Evolutionary conservation across 2,797 vertebrate species (phyloP).

Genomic region (Acanthis flammea): DNA sequence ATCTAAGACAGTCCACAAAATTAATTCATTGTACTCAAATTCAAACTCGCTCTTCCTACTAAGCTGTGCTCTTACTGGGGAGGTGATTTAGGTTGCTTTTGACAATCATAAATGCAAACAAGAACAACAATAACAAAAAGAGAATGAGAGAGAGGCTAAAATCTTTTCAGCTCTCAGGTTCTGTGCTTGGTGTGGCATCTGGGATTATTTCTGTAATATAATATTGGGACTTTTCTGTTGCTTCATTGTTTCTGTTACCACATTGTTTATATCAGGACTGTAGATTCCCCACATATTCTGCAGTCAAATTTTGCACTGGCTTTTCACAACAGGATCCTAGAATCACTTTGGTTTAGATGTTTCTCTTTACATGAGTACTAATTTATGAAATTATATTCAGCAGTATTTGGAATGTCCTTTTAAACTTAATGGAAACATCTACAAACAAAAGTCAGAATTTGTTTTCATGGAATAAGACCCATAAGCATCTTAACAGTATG

Average conservation of each 20-base stretch:
- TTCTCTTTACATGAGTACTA: neutral
- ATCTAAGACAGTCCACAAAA: neutral
- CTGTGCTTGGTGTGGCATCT: neutral
- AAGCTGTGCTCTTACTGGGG: neutral
- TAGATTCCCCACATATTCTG: neutral
- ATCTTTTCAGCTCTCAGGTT: neutral
- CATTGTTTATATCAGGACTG: fast-evolving
- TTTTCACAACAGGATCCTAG: neutral
- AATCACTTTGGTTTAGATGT: neutral
- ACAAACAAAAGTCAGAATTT: neutral
- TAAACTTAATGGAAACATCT: neutral
- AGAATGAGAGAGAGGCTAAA: neutral
- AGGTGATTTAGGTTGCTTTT: neutral
- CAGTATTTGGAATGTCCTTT: neutral
- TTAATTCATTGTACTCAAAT: neutral
- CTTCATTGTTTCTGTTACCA: neutral
- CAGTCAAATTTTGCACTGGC: neutral
- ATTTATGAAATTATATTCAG: neutral
- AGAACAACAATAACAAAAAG: neutral
- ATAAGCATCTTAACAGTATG: neutral
- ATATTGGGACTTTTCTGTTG: neutral
- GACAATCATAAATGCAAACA: neutral
- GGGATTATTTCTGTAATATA: neutral
- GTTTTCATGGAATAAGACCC: neutral
- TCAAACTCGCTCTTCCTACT: neutral